Conservation (phyloP, 2,113 vertebrate species). For the Zeus faber region DNA sequence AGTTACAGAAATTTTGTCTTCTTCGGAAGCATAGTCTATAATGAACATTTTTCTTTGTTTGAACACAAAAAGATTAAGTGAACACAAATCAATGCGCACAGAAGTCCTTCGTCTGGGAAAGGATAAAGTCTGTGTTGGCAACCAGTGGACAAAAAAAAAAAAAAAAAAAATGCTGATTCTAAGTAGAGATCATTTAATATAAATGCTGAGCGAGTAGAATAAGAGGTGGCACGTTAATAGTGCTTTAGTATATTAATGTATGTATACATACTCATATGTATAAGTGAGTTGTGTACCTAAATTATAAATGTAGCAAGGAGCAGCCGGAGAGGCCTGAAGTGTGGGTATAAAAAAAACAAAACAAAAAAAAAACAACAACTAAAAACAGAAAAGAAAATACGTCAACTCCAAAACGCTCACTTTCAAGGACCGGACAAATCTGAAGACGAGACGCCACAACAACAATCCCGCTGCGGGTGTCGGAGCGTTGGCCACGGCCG, state of each 20-base stretch:
- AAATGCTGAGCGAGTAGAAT: constrained; percentile 78
- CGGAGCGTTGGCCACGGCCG: neutral
- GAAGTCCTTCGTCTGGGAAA: constrained; percentile 77
- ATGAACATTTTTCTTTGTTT: constrained; percentile 73
- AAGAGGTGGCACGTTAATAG: constrained; percentile 74
- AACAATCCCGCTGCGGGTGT: neutral
- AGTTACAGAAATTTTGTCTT: constrained; percentile 69
- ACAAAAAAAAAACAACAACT: constrained; percentile 3
- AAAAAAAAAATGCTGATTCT: constrained; percentile 66
- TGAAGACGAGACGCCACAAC: neutral
- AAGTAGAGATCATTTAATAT: constrained; percentile 81
- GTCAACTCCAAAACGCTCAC: constrained; percentile 20
- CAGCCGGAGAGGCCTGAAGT: constrained; percentile 60
- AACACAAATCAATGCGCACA: constrained; percentile 75
- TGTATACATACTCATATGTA: constrained; percentile 77
- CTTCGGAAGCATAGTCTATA: constrained; percentile 74
- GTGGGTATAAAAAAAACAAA: constrained; percentile 28
- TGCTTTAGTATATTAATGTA: constrained; percentile 77
- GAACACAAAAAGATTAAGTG: constrained; percentile 78
- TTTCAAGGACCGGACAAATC: neutral
- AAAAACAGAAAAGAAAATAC: neutral
- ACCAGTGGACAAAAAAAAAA: constrained; percentile 66
- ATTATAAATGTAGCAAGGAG: constrained; percentile 67
- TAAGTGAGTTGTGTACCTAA: constrained; percentile 76
- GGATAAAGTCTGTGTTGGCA: constrained; percentile 79